Evolutionary conservation across 2,797 vertebrate genomes (phyloP).

Genomic region (Bradypodion pumilum): DNA sequence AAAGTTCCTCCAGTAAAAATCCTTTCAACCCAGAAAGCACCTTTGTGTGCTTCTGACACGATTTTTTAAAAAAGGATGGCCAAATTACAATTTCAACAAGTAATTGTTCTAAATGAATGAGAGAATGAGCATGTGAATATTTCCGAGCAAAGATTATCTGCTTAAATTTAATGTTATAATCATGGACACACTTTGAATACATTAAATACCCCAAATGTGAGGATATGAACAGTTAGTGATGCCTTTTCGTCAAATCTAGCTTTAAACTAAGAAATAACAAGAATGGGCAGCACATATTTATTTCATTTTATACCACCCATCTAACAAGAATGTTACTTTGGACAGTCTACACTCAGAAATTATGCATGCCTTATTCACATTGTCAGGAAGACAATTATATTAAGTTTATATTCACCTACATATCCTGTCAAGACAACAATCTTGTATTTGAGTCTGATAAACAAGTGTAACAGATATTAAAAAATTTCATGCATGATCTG

Average conservation of each 20-base stretch:
- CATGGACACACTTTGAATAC: not conserved
- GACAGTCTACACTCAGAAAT: not conserved
- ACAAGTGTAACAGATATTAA: slow-evolving; percentile 12
- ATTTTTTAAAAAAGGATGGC: slow-evolving; percentile 40
- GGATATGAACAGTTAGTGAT: not conserved
- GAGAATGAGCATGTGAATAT: slow-evolving; percentile 32
- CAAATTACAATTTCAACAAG: slow-evolving; percentile 49
- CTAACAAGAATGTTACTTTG: not conserved
- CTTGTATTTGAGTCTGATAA: not conserved
- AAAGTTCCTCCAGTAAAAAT: no score
- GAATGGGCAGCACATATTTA: not conserved
- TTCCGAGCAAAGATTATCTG: slow-evolving; percentile 19
- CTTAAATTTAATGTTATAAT: slow-evolving; percentile 44
- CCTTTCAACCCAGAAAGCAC: no score
- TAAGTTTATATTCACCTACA: not conserved
- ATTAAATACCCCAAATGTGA: not conserved
- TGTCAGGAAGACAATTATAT: not conserved
- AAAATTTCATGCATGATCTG: slow-evolving; percentile 13
- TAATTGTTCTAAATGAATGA: slow-evolving; percentile 24
- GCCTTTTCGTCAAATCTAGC: not conserved
- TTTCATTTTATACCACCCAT: no score
- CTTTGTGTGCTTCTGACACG: no score
- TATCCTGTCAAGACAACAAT: not conserved
- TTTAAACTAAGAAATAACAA: not conserved
- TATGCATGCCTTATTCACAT: not conserved